phyloP scores from a whole-genome alignment of 2,113 vertebrate species.

The Beaufortia kweichowensis region DNA sequence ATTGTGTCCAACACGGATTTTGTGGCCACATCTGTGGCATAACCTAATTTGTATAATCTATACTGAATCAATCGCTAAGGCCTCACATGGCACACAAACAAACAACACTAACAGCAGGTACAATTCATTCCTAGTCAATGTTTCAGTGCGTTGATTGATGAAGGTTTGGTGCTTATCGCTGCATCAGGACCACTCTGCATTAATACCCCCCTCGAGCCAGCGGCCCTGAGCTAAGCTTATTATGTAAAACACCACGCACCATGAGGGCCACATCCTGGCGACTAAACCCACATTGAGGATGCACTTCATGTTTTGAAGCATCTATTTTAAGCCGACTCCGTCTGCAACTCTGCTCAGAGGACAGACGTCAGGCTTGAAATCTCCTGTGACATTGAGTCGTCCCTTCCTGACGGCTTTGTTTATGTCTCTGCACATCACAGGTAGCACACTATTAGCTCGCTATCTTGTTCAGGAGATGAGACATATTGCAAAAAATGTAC shows the following conservation, averaged over 20 bases:
- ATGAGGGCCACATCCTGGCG: slow-evolving; percentile 31
- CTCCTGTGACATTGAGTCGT: slow-evolving; percentile 55
- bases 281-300: slow-evolving; percentile 57
- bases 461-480: slow-evolving; percentile 19
- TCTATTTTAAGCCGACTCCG: slow-evolving; percentile 58
- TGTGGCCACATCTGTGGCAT: no score
- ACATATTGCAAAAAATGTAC: slow-evolving; percentile 2
- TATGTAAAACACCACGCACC: slow-evolving; percentile 55
- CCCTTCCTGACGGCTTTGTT: slow-evolving; percentile 27
- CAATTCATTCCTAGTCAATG: no score
- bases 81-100: no score
- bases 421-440: slow-evolving; percentile 13
- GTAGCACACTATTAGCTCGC: slow-evolving; percentile 18
- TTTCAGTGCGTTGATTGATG: background rate
- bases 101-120: no score
- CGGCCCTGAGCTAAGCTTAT: slow-evolving; percentile 48
- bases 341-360: slow-evolving; percentile 49
- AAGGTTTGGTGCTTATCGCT: slow-evolving; percentile 17
- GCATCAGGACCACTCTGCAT: slow-evolving; percentile 2
- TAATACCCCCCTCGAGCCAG: slow-evolving; percentile 24
- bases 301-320: slow-evolving; percentile 57
- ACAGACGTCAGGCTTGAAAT: slow-evolving; percentile 48
- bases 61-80: no score
- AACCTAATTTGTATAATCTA: no score
- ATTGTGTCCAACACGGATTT: no score